Percentiles rank a stretch among this genome's conserved stretches.
These are phyloP conservation scores for Genyomyrus donnyi DNA, from an alignment of 2,113 vertebrate genomes.

Conservation along the genomic window DNA sequence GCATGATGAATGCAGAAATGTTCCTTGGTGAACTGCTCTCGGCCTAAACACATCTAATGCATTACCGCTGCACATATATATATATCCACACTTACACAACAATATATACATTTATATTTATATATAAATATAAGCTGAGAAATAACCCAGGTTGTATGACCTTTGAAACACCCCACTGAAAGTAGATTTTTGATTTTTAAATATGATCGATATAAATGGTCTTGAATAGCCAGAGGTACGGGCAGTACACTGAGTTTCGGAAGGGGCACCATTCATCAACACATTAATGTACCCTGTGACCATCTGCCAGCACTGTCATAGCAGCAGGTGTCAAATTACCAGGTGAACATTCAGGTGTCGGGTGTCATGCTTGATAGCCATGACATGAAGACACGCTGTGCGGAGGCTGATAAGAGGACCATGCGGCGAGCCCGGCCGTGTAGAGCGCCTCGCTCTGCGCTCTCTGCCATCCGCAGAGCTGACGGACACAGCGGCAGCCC, in stretches of 20 bases:
- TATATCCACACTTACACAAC: not conserved
- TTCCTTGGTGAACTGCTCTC: not conserved
- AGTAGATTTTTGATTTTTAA: not conserved
- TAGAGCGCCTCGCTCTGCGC: not conserved
- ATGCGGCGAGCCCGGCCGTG: not conserved
- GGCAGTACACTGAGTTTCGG: not conserved
- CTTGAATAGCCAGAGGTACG: not conserved
- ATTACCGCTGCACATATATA: not conserved
- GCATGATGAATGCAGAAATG: not conserved
- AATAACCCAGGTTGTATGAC: not conserved
- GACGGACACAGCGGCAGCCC: not conserved
- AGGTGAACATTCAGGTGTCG: conserved; percentile 15
- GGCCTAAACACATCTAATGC: not conserved
- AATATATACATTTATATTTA: not conserved
- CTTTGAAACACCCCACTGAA: not conserved
- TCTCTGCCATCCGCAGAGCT: not conserved
- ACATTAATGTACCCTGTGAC: not conserved
- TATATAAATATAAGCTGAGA: not conserved
- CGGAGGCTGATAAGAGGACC: not conserved
- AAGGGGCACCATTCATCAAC: conserved; percentile 1
- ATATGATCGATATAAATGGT: not conserved
- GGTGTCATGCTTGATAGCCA: conserved; percentile 7
- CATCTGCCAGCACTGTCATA: not conserved
- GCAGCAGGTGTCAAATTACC: conserved; percentile 14
- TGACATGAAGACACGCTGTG: not conserved